A percentile compares a stretch with the other conserved stretches of the same genome.
Evolutionary conservation across 2,888 invertebrate species (phyloP).

Genomic region (Ectropis crepuscularia): DNA sequence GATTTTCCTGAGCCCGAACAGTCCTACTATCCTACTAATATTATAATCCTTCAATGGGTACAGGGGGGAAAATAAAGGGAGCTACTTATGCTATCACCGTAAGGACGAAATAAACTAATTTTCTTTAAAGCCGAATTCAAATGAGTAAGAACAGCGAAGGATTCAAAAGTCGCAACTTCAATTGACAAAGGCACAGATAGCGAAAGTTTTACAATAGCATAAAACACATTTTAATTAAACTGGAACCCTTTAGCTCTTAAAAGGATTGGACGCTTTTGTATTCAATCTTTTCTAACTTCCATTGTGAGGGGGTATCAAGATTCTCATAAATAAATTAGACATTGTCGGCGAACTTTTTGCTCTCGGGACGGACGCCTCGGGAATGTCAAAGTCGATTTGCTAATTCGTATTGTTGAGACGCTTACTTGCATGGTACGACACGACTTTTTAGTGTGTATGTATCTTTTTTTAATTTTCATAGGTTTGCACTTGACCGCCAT

Average conservation of each 20-base stretch:
- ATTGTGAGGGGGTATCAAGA: conserved; percentile 63
- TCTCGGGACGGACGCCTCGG: conserved; percentile 60
- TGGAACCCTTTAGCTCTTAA: conserved; percentile 46
- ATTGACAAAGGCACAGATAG: no score
- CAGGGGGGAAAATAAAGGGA: no score
- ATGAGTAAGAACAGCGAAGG: no score
- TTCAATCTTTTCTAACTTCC: conserved; percentile 59
- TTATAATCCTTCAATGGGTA: no score
- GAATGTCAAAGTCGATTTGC: conserved; percentile 79
- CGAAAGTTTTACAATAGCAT: not conserved
- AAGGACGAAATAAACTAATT: no score
- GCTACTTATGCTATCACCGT: no score
- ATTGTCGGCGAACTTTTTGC: conserved; percentile 70
- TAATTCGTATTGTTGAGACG: conserved; percentile 76
- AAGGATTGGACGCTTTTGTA: conserved; percentile 57
- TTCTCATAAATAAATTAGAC: conserved; percentile 81
- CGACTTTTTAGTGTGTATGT: conserved; percentile 40
- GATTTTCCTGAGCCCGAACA: no score
- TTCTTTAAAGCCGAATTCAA: no score
- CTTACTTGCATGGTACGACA: conserved; percentile 51
- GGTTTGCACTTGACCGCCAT: no score
- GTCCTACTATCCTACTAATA: no score
- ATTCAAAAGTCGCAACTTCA: no score
- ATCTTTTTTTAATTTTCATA: not conserved
- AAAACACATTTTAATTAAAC: conserved; percentile 49